Base-by-base conservation (phyloP, 1,140 invertebrate genomes). In the Lucilia cuprina region DNA sequence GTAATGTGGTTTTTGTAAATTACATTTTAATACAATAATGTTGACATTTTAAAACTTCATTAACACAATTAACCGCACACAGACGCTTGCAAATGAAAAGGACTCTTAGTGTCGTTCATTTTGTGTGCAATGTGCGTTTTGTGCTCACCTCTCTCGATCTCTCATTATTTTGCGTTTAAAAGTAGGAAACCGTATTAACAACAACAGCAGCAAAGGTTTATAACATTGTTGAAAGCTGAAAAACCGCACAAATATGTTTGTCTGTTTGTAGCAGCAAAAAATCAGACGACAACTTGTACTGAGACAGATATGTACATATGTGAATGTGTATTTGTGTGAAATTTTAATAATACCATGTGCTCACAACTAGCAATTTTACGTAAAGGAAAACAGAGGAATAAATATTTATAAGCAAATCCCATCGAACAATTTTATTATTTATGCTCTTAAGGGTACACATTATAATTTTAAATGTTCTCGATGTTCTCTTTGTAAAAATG, bases 41-140 rank as follows among this genome's bases (percentile, higher is more conserved):
- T 80, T 80, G 41, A 80, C 77, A 80, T 80, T 80, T 80, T 80
- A 80, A 80, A 80, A 80, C 77, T 80, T 80, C 77, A 80, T 80
- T 80, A 80, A 80, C 77, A 80, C 77, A 80, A 80, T 80, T 80
- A 80, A 80, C 77, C 77, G 41, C 77, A 80, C 47, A n/a, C 77
- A 80, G 77, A 80, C 77, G 47, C 65, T 80, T 49, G 77, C 77
- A 80, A 49, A 47, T 80, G 77, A 80, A 80, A 78, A 49, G 41
- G 41, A 70, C 65, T 19, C 19, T 70, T 70, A 70, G 65, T 70
- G 65, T 25, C n/a, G 65, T 70, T 70, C 21, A 70, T 70, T 70
- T 21, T 60, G 55, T 60, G 14, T 60, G 55, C 41, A 10, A 41
- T 41, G 41, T 41, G 41, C 10, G 55, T 60, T 14, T 60, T 60